phyloP scores from a whole-genome alignment of 1,140 invertebrate genomes.

The Dryas iulia region DNA sequence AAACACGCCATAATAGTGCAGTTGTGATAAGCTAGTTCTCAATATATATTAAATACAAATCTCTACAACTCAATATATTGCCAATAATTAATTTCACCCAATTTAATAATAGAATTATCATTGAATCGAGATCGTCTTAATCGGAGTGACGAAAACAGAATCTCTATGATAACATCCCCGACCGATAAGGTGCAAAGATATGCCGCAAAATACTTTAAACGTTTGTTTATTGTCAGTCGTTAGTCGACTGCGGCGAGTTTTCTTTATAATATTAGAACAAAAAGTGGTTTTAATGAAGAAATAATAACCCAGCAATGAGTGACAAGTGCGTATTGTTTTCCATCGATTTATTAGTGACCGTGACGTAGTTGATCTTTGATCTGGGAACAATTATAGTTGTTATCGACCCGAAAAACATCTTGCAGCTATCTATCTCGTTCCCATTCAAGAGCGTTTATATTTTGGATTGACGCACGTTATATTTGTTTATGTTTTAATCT shows the following conservation, averaged over 20 bases:
- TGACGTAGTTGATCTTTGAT: background rate
- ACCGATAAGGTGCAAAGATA: background rate
- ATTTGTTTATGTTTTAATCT: background rate
- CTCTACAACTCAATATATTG: no score
- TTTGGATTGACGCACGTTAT: background rate
- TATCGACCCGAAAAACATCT: background rate
- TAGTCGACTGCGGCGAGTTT: background rate
- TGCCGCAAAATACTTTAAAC: background rate
- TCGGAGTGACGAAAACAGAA: background rate
- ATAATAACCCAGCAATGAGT: background rate
- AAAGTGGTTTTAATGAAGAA: background rate
- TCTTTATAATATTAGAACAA: background rate
- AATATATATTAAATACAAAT: no score
- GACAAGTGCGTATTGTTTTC: background rate
- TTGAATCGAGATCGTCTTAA: background rate
- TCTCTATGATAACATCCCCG: background rate
- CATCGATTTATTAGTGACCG: background rate
- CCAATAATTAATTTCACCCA: no score
- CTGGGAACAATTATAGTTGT: background rate
- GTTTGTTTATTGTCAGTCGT: background rate
- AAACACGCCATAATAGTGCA: no score
- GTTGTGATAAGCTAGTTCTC: no score
- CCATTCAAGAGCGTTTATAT: background rate
- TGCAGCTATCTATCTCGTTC: background rate
- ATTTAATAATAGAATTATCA: background rate